Evolutionary conservation across 2,888 invertebrate species (phyloP).

Genomic region (Drepanosiphum platanoidis): DNA sequence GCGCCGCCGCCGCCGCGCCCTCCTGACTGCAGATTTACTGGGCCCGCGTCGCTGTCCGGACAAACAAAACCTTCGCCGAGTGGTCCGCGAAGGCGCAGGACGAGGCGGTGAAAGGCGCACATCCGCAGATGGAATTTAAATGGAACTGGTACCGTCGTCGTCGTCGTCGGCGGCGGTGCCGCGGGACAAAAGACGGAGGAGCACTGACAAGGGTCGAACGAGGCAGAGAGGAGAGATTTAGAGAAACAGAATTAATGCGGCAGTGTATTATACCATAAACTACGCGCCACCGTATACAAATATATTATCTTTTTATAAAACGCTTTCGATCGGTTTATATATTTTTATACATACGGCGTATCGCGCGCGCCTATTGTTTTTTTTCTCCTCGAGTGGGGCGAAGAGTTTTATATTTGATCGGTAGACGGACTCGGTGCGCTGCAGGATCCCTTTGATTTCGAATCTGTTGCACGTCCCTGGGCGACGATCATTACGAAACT

Average conservation of each 20-base stretch:
- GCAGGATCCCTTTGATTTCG: neutral
- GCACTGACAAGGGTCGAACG: neutral
- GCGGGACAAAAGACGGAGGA: neutral
- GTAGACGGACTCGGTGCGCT: too few relatives aligned
- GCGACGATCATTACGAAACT: neutral
- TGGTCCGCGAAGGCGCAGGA: neutral
- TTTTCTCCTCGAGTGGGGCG: too few relatives aligned
- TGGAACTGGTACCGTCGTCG: neutral
- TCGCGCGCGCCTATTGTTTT: too few relatives aligned
- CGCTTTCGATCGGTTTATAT: neutral
- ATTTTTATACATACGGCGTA: too few relatives aligned
- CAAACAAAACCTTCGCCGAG: constrained; percentile 34
- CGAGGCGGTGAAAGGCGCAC: neutral
- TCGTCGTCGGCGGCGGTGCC: too few relatives aligned
- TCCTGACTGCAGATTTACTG: constrained; percentile 48
- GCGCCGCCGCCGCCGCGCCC: neutral
- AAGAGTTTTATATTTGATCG: too few relatives aligned
- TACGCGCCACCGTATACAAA: too few relatives aligned
- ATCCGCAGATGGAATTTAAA: constrained; percentile 45
- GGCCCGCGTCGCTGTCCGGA: neutral
- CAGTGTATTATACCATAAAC: too few relatives aligned
- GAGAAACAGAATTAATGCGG: neutral
- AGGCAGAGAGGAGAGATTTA: neutral
- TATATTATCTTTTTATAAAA: too few relatives aligned
- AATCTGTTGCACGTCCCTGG: neutral